Conservation (phyloP, 2,888 invertebrate species). For the Smittia sp. region DNA sequence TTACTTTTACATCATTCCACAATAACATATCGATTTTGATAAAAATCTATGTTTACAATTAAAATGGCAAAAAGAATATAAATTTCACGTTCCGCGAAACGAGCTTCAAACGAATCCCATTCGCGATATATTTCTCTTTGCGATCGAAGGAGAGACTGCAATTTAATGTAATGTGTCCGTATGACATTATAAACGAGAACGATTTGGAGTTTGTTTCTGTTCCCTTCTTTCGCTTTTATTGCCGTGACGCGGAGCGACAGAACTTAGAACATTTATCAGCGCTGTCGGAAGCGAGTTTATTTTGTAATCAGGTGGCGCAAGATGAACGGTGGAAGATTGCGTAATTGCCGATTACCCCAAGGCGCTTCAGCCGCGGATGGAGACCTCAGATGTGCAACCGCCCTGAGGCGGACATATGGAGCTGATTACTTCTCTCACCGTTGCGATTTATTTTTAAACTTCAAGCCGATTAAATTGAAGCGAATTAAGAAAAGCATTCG, state of each 20-base stretch:
- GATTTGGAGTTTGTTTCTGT: not conserved
- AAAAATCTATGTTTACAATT: constrained; percentile 41
- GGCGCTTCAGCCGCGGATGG: too few species aligned
- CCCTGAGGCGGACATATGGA: too few species aligned
- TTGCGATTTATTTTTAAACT: not conserved
- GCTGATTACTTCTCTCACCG: too few species aligned
- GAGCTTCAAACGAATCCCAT: not conserved
- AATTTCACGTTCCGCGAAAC: constrained; percentile 11
- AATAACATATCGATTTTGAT: constrained; percentile 24
- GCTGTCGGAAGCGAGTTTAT: constrained; percentile 14
- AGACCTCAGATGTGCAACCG: too few species aligned
- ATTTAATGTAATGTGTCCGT: too few species aligned
- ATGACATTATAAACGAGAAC: not conserved
- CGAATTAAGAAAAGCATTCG: not conserved
- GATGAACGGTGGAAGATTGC: not conserved
- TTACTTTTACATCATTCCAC: constrained; percentile 20
- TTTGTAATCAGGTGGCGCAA: not conserved
- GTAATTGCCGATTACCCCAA: not conserved
- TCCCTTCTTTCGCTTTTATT: not conserved
- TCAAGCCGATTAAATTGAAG: not conserved
- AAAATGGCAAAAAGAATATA: constrained; percentile 35
- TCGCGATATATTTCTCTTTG: too few species aligned
- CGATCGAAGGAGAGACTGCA: too few species aligned
- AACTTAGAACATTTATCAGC: not conserved
- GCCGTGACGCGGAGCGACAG: not conserved